Percentiles rank a stretch among this genome's conserved stretches.
These are phyloP conservation scores for Lota lota DNA, from an alignment of 2,113 vertebrate genomes.

Conservation along the genomic window DNA sequence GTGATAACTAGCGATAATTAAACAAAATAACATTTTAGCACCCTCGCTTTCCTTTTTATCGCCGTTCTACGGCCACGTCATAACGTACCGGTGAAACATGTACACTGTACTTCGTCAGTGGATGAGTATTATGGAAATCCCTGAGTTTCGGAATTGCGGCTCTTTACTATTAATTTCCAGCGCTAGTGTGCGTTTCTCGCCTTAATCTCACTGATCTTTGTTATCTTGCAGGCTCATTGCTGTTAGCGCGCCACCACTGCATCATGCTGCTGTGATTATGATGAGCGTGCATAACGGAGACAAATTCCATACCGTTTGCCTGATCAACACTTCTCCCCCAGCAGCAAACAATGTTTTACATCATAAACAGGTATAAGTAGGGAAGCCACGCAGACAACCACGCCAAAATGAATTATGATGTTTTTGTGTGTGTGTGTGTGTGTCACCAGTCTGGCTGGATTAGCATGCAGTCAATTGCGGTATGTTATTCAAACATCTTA, in stretches of 20 bases:
- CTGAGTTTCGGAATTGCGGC: background rate
- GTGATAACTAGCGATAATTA: slow-evolving; percentile 81
- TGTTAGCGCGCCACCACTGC: slow-evolving; percentile 54
- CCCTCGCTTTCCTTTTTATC: slow-evolving; percentile 38
- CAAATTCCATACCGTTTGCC: slow-evolving; percentile 59
- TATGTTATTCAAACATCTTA: slow-evolving; percentile 13
- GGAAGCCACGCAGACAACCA: slow-evolving; percentile 46
- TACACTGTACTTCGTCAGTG: slow-evolving; percentile 9
- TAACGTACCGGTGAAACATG: slow-evolving; percentile 23
- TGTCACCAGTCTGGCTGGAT: slow-evolving; percentile 30
- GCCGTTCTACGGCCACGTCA: slow-evolving; percentile 26
- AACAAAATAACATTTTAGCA: slow-evolving; percentile 72
- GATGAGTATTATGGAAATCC: slow-evolving; percentile 9
- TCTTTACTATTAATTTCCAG: slow-evolving; percentile 25
- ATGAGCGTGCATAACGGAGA: slow-evolving; percentile 69
- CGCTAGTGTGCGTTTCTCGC: slow-evolving; percentile 18
- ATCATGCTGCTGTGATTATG: slow-evolving; percentile 65
- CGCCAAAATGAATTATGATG: slow-evolving; percentile 45
- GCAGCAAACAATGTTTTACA: slow-evolving; percentile 55
- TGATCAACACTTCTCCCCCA: slow-evolving; percentile 58
- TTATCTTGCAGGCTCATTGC: slow-evolving; percentile 55
- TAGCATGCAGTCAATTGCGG: slow-evolving; percentile 17
- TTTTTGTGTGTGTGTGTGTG: background rate
- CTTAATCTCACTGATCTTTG: slow-evolving; percentile 40
- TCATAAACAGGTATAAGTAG: slow-evolving; percentile 44